Evolutionary conservation across 2,888 invertebrate genomes (phyloP).

Genomic region (Hipparchia sbordonii): DNA sequence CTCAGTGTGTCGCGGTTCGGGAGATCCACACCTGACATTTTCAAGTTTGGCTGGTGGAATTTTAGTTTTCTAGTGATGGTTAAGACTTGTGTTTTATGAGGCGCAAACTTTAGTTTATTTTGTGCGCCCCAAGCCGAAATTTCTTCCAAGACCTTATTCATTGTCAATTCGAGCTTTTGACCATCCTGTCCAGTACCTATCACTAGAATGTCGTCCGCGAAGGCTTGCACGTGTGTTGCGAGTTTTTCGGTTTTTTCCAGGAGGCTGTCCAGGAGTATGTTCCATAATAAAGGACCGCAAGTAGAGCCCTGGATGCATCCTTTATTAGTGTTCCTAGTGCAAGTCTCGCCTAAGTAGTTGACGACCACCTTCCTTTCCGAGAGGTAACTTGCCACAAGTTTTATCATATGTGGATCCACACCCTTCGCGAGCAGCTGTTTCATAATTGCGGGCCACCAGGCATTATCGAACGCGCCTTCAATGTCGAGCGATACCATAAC

Average conservation of each 20-base stretch:
- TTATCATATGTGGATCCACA: background rate
- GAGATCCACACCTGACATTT: background rate
- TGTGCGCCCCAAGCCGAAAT: background rate
- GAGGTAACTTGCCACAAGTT: background rate
- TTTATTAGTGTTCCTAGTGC: background rate
- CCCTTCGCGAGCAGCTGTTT: background rate
- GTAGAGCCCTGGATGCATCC: slow-evolving; percentile 18
- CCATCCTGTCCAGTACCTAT: background rate
- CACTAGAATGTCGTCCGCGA: slow-evolving; percentile 11
- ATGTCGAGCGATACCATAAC: background rate
- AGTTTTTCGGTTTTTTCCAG: background rate
- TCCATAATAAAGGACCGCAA: slow-evolving; percentile 15
- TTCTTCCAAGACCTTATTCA: slow-evolving; percentile 26
- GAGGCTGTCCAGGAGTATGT: slow-evolving; percentile 2
- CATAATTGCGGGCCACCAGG: slow-evolving; percentile 2
- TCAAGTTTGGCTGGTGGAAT: background rate
- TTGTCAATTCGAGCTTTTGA: slow-evolving; percentile 7
- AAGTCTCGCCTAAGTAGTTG: background rate
- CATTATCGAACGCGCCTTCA: slow-evolving; percentile 11
- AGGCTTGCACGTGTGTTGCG: background rate
- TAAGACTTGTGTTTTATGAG: slow-evolving; percentile 6
- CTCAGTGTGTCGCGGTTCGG: background rate
- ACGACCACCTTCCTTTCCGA: background rate
- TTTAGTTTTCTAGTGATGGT: slow-evolving; percentile 1
- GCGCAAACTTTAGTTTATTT: slow-evolving; percentile 10